Evolutionary conservation across 2,797 vertebrate species (phyloP).

Genomic region (Sebastes aleutianus): DNA sequence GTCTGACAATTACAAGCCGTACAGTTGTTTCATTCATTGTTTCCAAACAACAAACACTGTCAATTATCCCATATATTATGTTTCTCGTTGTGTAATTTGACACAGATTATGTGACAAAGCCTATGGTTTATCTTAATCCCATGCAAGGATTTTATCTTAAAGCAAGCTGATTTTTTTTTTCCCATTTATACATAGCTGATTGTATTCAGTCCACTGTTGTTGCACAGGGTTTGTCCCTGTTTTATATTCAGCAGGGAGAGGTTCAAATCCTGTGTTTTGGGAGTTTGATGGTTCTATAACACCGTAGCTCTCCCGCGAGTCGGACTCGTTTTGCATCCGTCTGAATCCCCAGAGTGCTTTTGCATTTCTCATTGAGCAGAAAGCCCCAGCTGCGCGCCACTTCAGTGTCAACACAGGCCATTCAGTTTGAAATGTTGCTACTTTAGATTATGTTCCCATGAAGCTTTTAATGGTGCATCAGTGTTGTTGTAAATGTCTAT

Average conservation of each 20-base stretch:
- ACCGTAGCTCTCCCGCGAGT: background rate
- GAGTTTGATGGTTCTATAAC: background rate
- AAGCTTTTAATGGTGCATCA: conserved; percentile 4
- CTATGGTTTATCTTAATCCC: conserved; percentile 73
- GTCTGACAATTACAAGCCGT: background rate
- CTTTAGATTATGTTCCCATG: background rate
- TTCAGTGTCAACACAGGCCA: background rate
- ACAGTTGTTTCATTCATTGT: conserved; percentile 30
- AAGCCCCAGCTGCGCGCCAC: conserved; percentile 11
- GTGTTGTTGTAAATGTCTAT: background rate
- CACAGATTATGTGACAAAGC: conserved; percentile 71
- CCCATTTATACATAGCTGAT: conserved; percentile 21
- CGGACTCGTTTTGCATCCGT: conserved; percentile 2
- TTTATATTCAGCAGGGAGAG: background rate
- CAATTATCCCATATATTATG: conserved; percentile 57
- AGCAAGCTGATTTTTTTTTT: conserved; percentile 39
- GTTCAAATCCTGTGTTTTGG: conserved; percentile 14
- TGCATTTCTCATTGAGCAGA: conserved; percentile 33
- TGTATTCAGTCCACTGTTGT: background rate
- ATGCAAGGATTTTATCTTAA: conserved; percentile 55
- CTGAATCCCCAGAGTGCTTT: conserved; percentile 19
- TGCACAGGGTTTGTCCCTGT: background rate
- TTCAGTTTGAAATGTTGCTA: conserved; percentile 3
- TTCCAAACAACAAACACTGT: conserved; percentile 62
- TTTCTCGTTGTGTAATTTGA: conserved; percentile 58